phyloP scores from a whole-genome alignment of 2,888 invertebrate species.

The Crematogaster levior region DNA sequence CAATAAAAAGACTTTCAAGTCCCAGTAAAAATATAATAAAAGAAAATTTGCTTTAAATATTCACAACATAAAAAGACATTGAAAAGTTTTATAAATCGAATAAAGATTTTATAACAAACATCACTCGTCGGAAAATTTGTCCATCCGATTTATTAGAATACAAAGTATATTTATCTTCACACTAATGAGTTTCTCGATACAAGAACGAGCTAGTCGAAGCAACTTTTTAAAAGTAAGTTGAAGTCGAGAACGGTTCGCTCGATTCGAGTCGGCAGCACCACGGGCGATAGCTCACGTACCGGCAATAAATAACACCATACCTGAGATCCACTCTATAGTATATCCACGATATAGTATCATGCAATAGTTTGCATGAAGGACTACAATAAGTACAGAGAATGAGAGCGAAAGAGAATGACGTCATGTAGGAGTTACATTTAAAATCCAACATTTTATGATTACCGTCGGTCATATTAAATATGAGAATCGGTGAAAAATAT shows the following conservation, averaged over 20 bases:
- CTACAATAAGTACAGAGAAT: conserved; percentile 7
- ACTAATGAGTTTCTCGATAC: conserved; percentile 26
- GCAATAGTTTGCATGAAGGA: conserved; percentile 60
- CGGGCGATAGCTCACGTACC: conserved; percentile 69
- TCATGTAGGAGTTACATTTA: background rate
- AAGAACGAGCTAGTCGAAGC: conserved; percentile 7
- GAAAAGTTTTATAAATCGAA: background rate
- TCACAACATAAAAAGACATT: background rate
- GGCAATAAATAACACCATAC: conserved; percentile 80
- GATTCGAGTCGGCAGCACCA: conserved; percentile 59
- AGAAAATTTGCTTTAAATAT: background rate
- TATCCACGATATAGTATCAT: conserved; percentile 64
- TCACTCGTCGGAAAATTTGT: background rate
- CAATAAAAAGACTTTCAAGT: background rate
- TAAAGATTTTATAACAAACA: background rate
- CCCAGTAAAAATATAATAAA: too few species aligned
- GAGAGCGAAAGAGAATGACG: background rate
- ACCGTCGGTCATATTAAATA: background rate
- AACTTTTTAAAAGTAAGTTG: conserved; percentile 67
- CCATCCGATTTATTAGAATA: background rate
- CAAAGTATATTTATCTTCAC: conserved; percentile 9
- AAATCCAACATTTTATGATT: background rate
- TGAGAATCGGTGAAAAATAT: background rate
- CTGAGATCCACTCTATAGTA: conserved; percentile 79
- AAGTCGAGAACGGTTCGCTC: conserved; percentile 70